Conservation (phyloP, 2,888 invertebrate genomes). For the Chalcosyrphus nemorum region DNA sequence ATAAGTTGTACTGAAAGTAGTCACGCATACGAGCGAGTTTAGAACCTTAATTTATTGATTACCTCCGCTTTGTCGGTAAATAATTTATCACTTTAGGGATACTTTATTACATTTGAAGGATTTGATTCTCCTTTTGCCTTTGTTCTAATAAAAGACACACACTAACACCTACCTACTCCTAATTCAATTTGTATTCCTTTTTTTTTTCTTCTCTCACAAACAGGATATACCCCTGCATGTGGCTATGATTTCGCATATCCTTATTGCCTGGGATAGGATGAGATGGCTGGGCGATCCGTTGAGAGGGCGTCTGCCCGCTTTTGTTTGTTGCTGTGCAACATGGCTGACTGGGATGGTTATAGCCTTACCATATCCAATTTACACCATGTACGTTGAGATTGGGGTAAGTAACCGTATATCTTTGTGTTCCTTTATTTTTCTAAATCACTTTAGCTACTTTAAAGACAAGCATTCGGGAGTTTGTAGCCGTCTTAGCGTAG, state of each 20-base stretch:
- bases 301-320: conserved; percentile 86
- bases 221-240: conserved; percentile 89
- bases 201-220: conserved; percentile 47
- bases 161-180: not conserved
- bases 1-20: not conserved
- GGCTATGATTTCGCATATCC: conserved; percentile 86
- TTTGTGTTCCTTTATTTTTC: not conserved
- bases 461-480: not conserved
- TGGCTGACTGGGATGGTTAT: conserved; percentile 88
- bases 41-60: not conserved
- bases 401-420: conserved; percentile 83
- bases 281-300: conserved; percentile 86
- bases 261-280: conserved; percentile 87
- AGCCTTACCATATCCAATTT: conserved; percentile 88
- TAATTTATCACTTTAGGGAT: conserved; percentile 9
- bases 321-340: conserved; percentile 86
- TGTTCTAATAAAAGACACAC: not conserved
- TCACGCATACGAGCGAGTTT: conserved; percentile 7
- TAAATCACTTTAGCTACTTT: conserved; percentile 2
- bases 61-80: not conserved
- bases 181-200: conserved; percentile 36
- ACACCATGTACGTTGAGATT: conserved; percentile 87
- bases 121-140: not conserved
- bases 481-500: too few relatives aligned
- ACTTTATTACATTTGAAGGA: too few relatives aligned